Evolutionary conservation across 2,113 vertebrate genomes (phyloP).

Genomic region (Epinephelus fuscoguttatus): DNA sequence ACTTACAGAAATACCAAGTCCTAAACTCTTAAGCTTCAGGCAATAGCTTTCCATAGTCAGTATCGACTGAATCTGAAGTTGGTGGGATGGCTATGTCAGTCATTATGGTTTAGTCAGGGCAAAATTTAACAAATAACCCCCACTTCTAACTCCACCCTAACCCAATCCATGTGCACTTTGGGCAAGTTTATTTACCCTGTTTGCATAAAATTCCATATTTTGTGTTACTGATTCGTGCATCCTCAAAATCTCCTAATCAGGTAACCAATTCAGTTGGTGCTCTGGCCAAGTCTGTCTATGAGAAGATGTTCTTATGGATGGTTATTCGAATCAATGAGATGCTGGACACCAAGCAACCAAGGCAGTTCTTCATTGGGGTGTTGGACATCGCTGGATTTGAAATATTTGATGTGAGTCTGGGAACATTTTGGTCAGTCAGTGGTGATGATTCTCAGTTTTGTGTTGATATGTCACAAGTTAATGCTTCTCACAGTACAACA

Average conservation of each 20-base stretch:
- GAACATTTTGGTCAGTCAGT: slow-evolving; percentile 10
- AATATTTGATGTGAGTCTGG: slow-evolving; percentile 72
- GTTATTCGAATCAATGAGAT: slow-evolving; percentile 81
- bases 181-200: background rate
- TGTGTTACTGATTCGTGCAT: background rate
- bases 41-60: no score
- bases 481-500: slow-evolving; percentile 79
- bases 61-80: no score
- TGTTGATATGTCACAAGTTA: background rate
- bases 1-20: no score
- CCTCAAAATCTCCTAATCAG: slow-evolving; percentile 35
- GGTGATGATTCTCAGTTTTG: background rate
- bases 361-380: slow-evolving; percentile 75
- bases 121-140: background rate
- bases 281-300: slow-evolving; percentile 90
- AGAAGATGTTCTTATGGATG: slow-evolving; percentile 93
- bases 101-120: background rate
- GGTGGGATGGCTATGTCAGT: background rate
- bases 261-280: slow-evolving; percentile 84
- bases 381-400: slow-evolving; percentile 81
- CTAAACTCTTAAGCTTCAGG: no score
- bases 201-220: background rate
- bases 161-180: background rate
- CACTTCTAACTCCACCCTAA: background rate
- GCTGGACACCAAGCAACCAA: slow-evolving; percentile 75